Conservation (phyloP, 2,113 vertebrate species). For the Scomber scombrus region DNA sequence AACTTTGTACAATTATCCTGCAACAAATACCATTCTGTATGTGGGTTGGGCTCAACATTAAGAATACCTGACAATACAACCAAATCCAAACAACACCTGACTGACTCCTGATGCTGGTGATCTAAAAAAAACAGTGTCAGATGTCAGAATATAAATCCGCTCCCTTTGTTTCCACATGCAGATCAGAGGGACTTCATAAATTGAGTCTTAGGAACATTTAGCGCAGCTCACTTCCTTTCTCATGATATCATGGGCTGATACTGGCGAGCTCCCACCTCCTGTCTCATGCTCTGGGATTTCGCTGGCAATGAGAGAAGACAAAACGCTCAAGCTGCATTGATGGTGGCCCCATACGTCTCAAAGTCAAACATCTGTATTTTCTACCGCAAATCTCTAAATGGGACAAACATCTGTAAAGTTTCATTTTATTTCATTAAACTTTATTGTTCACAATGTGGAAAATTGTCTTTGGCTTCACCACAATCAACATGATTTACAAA, state of each 20-base stretch:
- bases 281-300: constrained; percentile 57
- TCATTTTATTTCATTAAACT: not conserved
- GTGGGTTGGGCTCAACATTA: not conserved
- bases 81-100: not conserved
- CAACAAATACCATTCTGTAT: not conserved
- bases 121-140: not conserved
- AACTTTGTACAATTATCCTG: not conserved
- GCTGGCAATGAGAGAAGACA: constrained; percentile 50
- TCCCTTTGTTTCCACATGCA: constrained; percentile 25
- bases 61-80: constrained; percentile 2
- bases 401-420: constrained; percentile 42
- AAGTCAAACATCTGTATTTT: constrained; percentile 46
- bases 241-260: constrained; percentile 73
- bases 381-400: constrained; percentile 15
- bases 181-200: constrained; percentile 56
- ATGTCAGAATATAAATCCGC: constrained; percentile 3
- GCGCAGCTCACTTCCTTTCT: constrained; percentile 73
- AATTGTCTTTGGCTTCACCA: too few relatives aligned
- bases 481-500: too few relatives aligned
- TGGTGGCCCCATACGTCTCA: constrained; percentile 46
- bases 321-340: constrained; percentile 41
- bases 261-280: constrained; percentile 56
- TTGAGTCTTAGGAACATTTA: constrained; percentile 51
- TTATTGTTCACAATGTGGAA: too few relatives aligned
- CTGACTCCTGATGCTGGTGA: not conserved